phyloP scores from a whole-genome alignment of 2,797 vertebrate genomes.

The Clarias platycephalus region DNA sequence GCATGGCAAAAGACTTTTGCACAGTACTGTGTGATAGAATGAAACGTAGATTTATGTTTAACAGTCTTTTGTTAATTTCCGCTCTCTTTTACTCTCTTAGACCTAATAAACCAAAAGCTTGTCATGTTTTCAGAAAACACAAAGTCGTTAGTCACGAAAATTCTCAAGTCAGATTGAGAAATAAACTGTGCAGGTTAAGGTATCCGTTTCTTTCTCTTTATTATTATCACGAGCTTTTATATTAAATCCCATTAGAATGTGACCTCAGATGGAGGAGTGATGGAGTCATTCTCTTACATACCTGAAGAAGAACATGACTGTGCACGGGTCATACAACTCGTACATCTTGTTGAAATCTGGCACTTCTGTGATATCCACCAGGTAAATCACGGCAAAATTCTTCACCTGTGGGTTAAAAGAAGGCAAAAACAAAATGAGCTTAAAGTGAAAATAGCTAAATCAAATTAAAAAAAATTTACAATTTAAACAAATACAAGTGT shows the following conservation, averaged over 20 bases:
- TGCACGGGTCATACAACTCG: slow-evolving; percentile 95
- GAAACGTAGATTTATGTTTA: too few relatives aligned
- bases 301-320: slow-evolving; percentile 99
- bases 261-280: neutral
- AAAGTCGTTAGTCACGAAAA: too few relatives aligned
- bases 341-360: slow-evolving; percentile 99
- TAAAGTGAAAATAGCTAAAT: neutral
- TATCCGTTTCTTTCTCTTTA: neutral
- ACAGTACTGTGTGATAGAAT: too few relatives aligned
- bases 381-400: slow-evolving; percentile 97
- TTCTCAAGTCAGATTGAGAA: too few relatives aligned
- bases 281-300: slow-evolving; percentile 54
- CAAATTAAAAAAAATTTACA: neutral
- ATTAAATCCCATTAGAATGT: neutral
- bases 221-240: neutral
- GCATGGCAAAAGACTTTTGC: too few relatives aligned
- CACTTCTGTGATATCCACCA: slow-evolving; percentile 98
- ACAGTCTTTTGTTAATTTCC: too few relatives aligned
- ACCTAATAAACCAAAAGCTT: too few relatives aligned
- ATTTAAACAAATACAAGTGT: neutral
- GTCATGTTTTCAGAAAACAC: too few relatives aligned
- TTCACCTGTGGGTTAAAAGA: slow-evolving; percentile 82
- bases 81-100: too few relatives aligned
- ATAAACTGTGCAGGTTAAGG: neutral
- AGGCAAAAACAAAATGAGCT: neutral